Conservation (phyloP, 2,797 vertebrate species). For the Schizopygopsis pylzovi region DNA sequence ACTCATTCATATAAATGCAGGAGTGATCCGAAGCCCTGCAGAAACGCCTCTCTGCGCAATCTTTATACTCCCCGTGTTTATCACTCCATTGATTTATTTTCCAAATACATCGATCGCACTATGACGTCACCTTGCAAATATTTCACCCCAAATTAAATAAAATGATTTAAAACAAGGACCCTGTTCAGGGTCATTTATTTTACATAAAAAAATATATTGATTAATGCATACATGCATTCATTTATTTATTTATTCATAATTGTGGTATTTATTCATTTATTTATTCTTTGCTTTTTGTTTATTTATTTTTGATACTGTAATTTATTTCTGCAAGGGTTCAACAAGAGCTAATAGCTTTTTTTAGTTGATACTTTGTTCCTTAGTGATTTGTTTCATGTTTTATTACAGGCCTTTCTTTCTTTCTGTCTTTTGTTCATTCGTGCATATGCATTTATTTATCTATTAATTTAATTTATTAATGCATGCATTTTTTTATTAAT, state of each 20-base stretch:
- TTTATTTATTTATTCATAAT: neutral
- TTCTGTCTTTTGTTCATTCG: neutral
- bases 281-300: neutral
- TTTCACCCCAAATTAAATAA: neutral
- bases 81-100: conserved; percentile 15
- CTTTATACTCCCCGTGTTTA: neutral
- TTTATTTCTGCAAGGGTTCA: neutral
- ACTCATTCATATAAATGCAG: conserved; percentile 37
- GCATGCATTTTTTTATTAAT: neutral
- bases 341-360: too few species aligned
- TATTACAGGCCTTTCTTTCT: neutral
- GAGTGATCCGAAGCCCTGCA: neutral
- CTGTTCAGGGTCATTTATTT: neutral
- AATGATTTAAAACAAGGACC: neutral
- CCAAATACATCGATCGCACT: neutral
- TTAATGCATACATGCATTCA: neutral
- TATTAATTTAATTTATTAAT: neutral
- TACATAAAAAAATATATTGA: neutral
- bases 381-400: too few species aligned
- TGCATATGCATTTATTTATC: neutral
- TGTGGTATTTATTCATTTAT: neutral
- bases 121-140: neutral
- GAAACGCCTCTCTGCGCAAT: conserved; percentile 3
- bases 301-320: neutral
- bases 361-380: too few species aligned